Evolutionary conservation across 2,888 invertebrate genomes (phyloP).

Genomic region (Lysandra bellargus): DNA sequence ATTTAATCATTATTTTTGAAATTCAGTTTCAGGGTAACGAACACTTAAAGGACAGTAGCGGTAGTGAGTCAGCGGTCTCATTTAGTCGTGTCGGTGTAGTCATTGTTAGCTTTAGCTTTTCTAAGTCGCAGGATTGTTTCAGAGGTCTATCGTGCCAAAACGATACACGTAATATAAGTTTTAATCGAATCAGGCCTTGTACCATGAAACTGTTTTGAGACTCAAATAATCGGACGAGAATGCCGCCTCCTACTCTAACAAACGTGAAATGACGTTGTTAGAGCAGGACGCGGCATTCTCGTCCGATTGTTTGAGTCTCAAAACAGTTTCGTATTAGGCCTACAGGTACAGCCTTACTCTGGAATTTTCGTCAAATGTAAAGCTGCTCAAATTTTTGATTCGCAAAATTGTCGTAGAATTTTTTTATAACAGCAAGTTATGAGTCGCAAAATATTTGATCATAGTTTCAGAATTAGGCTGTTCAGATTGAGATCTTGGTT

Average conservation of each 20-base stretch:
- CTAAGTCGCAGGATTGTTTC: constrained; percentile 41
- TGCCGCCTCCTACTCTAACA: too few species aligned
- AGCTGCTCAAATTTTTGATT: background rate
- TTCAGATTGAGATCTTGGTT: background rate
- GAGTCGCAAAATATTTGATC: background rate
- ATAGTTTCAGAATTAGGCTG: background rate
- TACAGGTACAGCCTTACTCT: background rate
- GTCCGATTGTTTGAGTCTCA: too few species aligned
- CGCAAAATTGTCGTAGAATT: background rate
- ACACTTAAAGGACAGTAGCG: constrained; percentile 46
- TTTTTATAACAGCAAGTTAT: background rate
- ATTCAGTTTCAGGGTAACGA: constrained; percentile 60
- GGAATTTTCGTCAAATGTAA: background rate
- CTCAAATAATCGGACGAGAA: too few species aligned
- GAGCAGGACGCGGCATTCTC: too few species aligned
- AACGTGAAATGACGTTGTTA: too few species aligned
- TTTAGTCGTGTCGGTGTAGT: constrained; percentile 62
- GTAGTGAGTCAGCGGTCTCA: constrained; percentile 51
- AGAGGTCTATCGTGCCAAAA: constrained; percentile 56
- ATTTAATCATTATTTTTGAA: background rate
- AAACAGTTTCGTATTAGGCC: too few species aligned
- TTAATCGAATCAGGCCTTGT: background rate
- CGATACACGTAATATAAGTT: constrained; percentile 38
- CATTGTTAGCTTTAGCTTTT: constrained; percentile 67
- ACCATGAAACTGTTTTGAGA: too few species aligned